A percentile compares a stretch with the other conserved stretches of the same genome.
Conservation (phyloP, 1,140 invertebrate species). For the Bathynomus jamesi region DNA sequence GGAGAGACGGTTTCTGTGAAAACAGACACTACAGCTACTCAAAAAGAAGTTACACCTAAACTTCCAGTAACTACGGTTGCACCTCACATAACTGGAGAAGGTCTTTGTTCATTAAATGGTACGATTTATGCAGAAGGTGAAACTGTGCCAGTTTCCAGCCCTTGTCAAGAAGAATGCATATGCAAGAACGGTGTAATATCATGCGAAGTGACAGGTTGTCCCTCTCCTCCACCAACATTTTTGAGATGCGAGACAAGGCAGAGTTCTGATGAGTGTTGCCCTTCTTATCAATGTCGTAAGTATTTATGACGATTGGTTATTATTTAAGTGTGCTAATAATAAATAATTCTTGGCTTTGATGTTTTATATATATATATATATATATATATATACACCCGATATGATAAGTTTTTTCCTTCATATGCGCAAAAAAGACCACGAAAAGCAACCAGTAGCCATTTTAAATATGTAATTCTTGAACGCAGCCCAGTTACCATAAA, state of each 20-base stretch:
- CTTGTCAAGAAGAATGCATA: conserved; percentile 23
- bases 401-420: too few relatives aligned
- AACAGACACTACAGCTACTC: neutral
- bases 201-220: conserved; percentile 26
- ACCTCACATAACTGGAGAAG: neutral
- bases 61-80: neutral
- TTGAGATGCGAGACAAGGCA: conserved; percentile 24
- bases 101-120: conserved; percentile 13
- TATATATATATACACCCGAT: too few relatives aligned
- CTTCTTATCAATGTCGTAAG: conserved; percentile 26
- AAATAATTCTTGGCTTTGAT: too few relatives aligned
- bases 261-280: conserved; percentile 29
- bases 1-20: neutral
- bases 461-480: too few relatives aligned
- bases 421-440: too few relatives aligned
- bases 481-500: too few relatives aligned
- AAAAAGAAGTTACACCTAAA: neutral
- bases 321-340: too few relatives aligned
- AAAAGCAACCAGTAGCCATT: too few relatives aligned
- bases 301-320: neutral
- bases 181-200: conserved; percentile 21
- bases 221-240: conserved; percentile 17
- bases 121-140: conserved; percentile 19
- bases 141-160: conserved; percentile 5
- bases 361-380: too few relatives aligned